Conservation (phyloP, 1,140 invertebrate species). For the Atta colombica region DNA sequence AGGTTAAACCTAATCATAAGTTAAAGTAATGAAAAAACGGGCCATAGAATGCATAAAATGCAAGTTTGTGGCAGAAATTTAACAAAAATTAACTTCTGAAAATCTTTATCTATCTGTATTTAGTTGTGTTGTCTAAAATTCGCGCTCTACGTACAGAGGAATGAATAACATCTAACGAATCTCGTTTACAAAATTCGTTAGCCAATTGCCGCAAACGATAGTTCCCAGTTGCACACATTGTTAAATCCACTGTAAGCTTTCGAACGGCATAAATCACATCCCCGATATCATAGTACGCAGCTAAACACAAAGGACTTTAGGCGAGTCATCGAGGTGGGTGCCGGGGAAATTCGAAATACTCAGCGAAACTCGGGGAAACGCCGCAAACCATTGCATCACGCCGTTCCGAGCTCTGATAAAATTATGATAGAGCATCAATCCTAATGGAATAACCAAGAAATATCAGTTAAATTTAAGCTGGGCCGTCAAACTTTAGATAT, state of each 20-base stretch:
- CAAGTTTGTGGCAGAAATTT: not conserved
- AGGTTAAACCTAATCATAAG: too few relatives aligned
- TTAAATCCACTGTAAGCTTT: conserved; percentile 54
- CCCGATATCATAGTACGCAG: not conserved
- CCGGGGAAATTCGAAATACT: conserved; percentile 50
- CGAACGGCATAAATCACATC: conserved; percentile 51
- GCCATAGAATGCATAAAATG: not conserved
- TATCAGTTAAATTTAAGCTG: not conserved
- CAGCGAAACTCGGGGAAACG: conserved; percentile 37
- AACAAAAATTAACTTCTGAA: not conserved
- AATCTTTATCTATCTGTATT: not conserved
- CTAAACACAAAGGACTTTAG: conserved; percentile 16
- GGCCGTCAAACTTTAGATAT: not conserved
- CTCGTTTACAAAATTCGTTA: conserved; percentile 46
- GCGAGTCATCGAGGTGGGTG: conserved; percentile 1
- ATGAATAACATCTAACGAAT: not conserved
- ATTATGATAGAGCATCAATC: conserved; percentile 52
- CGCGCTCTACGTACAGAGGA: too few relatives aligned
- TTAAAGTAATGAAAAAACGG: too few relatives aligned
- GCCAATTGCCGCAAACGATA: not conserved
- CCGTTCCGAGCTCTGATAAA: conserved; percentile 15
- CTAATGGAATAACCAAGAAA: conserved; percentile 35
- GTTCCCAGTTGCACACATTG: conserved; percentile 34
- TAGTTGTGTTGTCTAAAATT: not conserved
- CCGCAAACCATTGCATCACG: conserved; percentile 22